Evolutionary conservation across 2,888 invertebrate species (phyloP).

Genomic region (Dasysyrphus albostriatus): DNA sequence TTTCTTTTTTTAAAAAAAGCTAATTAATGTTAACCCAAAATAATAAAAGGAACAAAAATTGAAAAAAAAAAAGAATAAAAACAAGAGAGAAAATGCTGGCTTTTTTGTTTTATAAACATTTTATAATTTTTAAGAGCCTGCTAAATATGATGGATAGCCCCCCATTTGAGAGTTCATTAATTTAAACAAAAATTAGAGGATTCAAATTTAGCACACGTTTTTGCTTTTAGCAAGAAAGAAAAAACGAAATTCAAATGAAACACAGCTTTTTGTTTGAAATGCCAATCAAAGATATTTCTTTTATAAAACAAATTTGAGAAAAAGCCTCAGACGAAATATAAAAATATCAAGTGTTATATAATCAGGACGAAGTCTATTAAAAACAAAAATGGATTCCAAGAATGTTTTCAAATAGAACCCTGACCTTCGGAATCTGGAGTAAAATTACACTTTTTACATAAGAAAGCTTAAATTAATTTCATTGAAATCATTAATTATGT

Average conservation of each 20-base stretch:
- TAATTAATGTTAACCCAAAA: conserved; percentile 6
- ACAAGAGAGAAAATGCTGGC: not conserved
- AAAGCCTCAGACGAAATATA: not conserved
- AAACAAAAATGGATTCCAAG: too few species aligned
- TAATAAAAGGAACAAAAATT: not conserved
- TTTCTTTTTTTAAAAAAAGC: not conserved
- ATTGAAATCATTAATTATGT: too few species aligned
- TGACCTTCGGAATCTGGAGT: too few species aligned
- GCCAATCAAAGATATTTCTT: not conserved
- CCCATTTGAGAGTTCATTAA: conserved; percentile 4
- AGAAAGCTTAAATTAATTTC: too few species aligned
- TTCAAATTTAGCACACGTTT: not conserved
- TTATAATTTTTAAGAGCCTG: not conserved
- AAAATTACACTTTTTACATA: too few species aligned
- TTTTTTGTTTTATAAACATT: not conserved
- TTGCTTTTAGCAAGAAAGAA: not conserved
- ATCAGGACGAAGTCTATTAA: not conserved
- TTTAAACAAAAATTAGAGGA: not conserved
- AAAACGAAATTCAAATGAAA: not conserved
- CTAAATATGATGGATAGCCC: not conserved
- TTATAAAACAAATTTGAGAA: not conserved
- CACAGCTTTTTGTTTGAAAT: conserved; percentile 23
- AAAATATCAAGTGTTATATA: too few species aligned
- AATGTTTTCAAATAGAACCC: too few species aligned
- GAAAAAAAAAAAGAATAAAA: not conserved